Evolutionary conservation across 2,797 vertebrate species (phyloP), one percentile per base, ranked within the genome.

Genomic region (Rhinichthys osculus): DNA sequence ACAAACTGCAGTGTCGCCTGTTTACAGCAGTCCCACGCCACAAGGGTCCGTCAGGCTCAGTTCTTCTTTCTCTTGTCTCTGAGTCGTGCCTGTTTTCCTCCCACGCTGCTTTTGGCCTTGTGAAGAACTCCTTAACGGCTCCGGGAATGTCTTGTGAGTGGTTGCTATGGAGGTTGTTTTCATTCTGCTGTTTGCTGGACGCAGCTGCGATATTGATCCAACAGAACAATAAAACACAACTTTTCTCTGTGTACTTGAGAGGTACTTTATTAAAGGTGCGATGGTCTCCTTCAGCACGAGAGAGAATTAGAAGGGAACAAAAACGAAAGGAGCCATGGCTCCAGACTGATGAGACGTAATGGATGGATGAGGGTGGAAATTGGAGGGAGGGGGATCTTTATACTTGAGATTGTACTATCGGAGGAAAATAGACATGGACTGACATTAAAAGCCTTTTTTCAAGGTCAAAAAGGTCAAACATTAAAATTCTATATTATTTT

Each of bases 161-260:
- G 74, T 78, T 78, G 57, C 80, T 81, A 78, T 85, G 81, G 80
- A 87, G 74, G 42, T 81, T 85, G 73, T 84, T 89, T 83, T 82
- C 27, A 2, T 84, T 80, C 30, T 19, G 64, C 42, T 50, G 54
- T 47, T 54, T 57, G 82, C 52, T 71, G 82, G 38, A 71, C 82
- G 76, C 54, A 38, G 57, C 71, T 54, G 16, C 35, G 47, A 84
- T 83, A 90, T 90, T 50, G 89, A 89, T 88, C 81, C 54, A 21
- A 72, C 21, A 7, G 50, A 70, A 85, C 40, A 71, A 84, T 81
- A 87, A 50, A 77, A 50, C 47, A 47, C 17, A 72, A 73, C 64
- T 62, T 77, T 79, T 69, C 57, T 77, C 73, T 71, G 42, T 2
- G 78, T 66, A 54, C 81, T 77, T 62, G 19, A 35, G 44, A 44